Conservation (phyloP, 30 jellyfish, hydroid and myxozoan species). For the Cassiopea andromeda region DNA sequence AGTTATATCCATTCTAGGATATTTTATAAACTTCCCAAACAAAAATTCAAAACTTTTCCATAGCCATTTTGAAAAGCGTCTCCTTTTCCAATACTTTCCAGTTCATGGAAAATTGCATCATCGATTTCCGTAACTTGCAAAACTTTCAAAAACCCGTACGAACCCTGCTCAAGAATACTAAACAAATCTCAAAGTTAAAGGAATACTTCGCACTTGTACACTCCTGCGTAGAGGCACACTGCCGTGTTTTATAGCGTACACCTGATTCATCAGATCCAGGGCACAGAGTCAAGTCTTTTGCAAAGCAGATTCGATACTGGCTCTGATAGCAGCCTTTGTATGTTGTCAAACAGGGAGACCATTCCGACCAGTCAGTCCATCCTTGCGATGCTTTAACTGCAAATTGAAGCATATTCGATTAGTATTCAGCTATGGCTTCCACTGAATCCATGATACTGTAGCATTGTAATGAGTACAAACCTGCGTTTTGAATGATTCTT, state of each 20-base stretch:
- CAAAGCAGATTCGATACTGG: slow-evolving; percentile 63
- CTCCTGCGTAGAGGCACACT: slow-evolving; percentile 24
- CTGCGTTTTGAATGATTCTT: too few species aligned
- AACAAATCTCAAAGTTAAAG: not conserved
- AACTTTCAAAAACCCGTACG: too few species aligned
- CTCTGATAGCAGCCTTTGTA: slow-evolving; percentile 45
- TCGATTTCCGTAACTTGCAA: too few species aligned
- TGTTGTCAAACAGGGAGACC: slow-evolving; percentile 43
- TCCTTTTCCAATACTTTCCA: too few species aligned
- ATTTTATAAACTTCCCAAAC: too few species aligned
- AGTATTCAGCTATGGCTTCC: not conserved
- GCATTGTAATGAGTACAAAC: too few species aligned
- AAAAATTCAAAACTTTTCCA: too few species aligned
- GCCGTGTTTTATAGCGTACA: slow-evolving; percentile 21
- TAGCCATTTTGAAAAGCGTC: too few species aligned
- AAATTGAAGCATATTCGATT: not conserved
- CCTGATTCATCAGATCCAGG: slow-evolving; percentile 49
- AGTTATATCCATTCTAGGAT: too few species aligned
- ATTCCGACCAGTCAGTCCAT: slow-evolving; percentile 70
- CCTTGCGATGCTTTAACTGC: slow-evolving; percentile 30
- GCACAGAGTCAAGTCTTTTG: slow-evolving; percentile 24
- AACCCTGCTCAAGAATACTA: too few species aligned
- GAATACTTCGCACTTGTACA: slow-evolving; percentile 23
- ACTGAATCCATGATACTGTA: not conserved
- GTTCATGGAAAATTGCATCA: too few species aligned